Evolutionary conservation across 2,113 vertebrate species (phyloP).

Genomic region (Vireo altiloquus): DNA sequence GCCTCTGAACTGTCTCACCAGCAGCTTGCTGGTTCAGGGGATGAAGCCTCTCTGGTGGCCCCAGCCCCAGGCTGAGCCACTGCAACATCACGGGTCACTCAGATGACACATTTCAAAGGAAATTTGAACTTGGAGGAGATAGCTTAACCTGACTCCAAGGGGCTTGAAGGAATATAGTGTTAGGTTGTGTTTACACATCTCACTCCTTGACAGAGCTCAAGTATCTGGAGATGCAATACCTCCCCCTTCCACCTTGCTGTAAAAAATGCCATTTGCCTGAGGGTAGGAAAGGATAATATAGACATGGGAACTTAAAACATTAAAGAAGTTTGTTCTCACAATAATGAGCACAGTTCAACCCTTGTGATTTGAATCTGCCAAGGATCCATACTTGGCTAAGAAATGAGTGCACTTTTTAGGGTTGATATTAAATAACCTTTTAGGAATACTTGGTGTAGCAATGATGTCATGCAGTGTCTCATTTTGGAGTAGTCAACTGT

Average conservation of each 20-base stretch:
- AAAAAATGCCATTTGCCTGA: not conserved
- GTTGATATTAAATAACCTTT: not conserved
- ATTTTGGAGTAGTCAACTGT: not conserved
- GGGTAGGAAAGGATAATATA: not conserved
- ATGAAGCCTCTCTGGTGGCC: too few species aligned
- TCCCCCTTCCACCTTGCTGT: not conserved
- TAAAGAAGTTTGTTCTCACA: not conserved
- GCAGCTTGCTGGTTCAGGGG: too few species aligned
- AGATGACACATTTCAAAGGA: not conserved
- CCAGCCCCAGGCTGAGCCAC: too few species aligned
- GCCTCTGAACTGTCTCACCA: too few species aligned
- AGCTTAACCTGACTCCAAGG: not conserved
- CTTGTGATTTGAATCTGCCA: not conserved
- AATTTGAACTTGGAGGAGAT: not conserved
- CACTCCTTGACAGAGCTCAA: not conserved
- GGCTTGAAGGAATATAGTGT: not conserved
- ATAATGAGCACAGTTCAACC: not conserved
- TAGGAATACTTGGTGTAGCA: not conserved
- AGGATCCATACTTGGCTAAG: not conserved
- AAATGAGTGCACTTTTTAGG: not conserved
- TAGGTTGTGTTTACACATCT: not conserved
- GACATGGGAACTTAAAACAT: not conserved
- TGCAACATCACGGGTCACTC: not conserved
- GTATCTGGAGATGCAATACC: too few species aligned
- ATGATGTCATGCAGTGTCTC: not conserved